These are phyloP conservation scores for Cantharis nigra DNA, from an alignment of 2,888 invertebrate species.

Conservation along the genomic window DNA sequence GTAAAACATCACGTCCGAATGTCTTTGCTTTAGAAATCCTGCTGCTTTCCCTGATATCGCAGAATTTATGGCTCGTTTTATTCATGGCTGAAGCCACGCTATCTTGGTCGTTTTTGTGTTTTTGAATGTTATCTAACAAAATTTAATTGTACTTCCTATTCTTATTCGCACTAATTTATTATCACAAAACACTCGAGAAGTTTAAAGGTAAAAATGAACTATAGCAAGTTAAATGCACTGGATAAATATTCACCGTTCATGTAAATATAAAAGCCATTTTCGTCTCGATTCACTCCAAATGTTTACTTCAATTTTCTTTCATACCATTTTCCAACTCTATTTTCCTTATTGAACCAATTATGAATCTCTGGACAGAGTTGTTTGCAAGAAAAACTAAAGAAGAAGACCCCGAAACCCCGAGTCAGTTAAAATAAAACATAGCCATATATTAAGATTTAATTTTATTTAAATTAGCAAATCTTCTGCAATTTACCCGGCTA, in stretches of 20 bases:
- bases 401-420: too few species aligned
- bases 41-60: constrained; percentile 27
- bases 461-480: too few species aligned
- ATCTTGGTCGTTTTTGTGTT: constrained; percentile 26
- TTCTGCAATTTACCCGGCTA: too few species aligned
- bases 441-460: too few species aligned
- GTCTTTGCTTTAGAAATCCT: constrained; percentile 23
- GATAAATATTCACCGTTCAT: neutral
- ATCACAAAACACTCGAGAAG: constrained; percentile 30
- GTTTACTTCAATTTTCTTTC: neutral
- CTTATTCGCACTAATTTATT: constrained; percentile 37
- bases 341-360: too few species aligned
- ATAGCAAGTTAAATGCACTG: neutral
- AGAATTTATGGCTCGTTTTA: constrained; percentile 25
- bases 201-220: neutral
- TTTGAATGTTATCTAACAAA: constrained; percentile 27
- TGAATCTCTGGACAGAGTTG: too few species aligned
- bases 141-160: constrained; percentile 28
- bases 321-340: too few species aligned
- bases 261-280: neutral
- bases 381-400: too few species aligned
- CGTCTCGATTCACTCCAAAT: neutral
- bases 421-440: too few species aligned
- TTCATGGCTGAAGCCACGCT: constrained; percentile 24
- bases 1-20: constrained; percentile 19